A percentile compares a stretch with the other conserved stretches of the same genome.
These are phyloP conservation scores for Neocloeon triangulifer DNA, from an alignment of 1,140 invertebrate species.

Conservation along the genomic window DNA sequence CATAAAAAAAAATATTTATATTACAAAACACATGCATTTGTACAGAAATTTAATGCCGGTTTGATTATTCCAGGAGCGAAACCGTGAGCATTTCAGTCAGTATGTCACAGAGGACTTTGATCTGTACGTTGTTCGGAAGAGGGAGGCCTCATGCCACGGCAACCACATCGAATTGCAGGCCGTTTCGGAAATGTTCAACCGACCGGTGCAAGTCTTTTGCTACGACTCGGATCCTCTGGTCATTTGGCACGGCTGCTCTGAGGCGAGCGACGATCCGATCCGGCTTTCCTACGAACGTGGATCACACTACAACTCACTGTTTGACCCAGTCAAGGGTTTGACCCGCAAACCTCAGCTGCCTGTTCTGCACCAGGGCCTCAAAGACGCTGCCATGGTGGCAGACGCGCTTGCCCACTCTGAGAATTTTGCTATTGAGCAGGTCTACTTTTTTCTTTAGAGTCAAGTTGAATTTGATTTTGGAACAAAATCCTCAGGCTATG, in stretches of 20 bases:
- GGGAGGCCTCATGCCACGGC: constrained; percentile 59
- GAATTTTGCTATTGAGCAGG: constrained; percentile 66
- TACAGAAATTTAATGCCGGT: constrained; percentile 5
- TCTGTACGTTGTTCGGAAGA: constrained; percentile 60
- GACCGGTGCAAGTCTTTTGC: constrained; percentile 82
- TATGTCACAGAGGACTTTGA: constrained; percentile 86
- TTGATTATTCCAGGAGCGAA: constrained; percentile 37
- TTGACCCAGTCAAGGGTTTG: constrained; percentile 69
- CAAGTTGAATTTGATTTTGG: too few relatives aligned
- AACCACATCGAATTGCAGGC: constrained; percentile 92
- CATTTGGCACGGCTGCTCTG: constrained; percentile 57
- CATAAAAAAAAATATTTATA: not conserved
- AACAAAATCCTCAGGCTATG: constrained; percentile 43
- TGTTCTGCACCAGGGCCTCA: constrained; percentile 54
- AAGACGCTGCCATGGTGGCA: constrained; percentile 48
- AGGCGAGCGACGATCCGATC: constrained; percentile 60
- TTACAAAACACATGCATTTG: too few relatives aligned
- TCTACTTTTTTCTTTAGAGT: constrained; percentile 9
- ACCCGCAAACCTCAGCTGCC: constrained; percentile 74
- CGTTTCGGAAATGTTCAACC: constrained; percentile 79
- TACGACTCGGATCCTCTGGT: constrained; percentile 77
- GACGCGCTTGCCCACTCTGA: constrained; percentile 67
- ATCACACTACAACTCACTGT: constrained; percentile 78
- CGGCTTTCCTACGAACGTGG: constrained; percentile 75
- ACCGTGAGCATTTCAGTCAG: constrained; percentile 77